Evolutionary conservation across 2,113 vertebrate species (phyloP).

Genomic region (Oplegnathus fasciatus): DNA sequence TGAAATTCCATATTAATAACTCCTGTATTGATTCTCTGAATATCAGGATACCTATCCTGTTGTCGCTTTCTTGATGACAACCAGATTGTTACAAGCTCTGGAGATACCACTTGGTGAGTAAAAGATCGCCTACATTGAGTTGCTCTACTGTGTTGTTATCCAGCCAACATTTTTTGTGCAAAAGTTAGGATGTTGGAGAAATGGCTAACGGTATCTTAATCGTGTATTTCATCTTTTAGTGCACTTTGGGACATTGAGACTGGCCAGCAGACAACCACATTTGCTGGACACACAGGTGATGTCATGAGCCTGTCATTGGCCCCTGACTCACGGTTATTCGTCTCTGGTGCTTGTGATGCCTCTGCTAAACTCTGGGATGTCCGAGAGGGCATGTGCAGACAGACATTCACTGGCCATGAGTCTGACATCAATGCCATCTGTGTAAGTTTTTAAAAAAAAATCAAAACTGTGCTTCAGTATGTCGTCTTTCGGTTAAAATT

Average conservation of each 20-base stretch:
- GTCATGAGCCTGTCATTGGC: constrained; percentile 99
- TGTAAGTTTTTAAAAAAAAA: constrained; percentile 82
- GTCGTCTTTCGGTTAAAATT: no score
- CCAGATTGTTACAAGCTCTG: constrained; percentile 99
- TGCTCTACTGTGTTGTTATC: not conserved
- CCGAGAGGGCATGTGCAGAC: constrained; percentile 99
- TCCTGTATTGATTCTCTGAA: constrained; percentile 29
- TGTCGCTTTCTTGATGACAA: constrained; percentile 99
- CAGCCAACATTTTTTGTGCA: not conserved
- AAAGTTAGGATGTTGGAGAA: not conserved
- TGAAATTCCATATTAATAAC: constrained; percentile 11
- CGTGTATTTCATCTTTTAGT: constrained; percentile 74
- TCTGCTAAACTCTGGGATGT: constrained; percentile 99
- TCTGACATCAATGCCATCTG: constrained; percentile 99
- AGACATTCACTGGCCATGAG: constrained; percentile 99
- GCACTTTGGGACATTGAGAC: constrained; percentile 99
- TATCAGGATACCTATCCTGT: constrained; percentile 96
- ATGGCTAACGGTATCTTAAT: not conserved
- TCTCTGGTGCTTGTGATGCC: constrained; percentile 98
- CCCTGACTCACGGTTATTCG: constrained; percentile 95
- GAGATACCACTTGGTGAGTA: constrained; percentile 98
- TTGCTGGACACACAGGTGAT: constrained; percentile 97
- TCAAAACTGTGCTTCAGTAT: not conserved
- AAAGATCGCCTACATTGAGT: not conserved
- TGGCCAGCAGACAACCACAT: constrained; percentile 99